Percentiles rank a stretch among this genome's conserved stretches.
These are phyloP conservation scores for Setipinna tenuifilis DNA, from an alignment of 2,797 vertebrate species.

Conservation along the genomic window DNA sequence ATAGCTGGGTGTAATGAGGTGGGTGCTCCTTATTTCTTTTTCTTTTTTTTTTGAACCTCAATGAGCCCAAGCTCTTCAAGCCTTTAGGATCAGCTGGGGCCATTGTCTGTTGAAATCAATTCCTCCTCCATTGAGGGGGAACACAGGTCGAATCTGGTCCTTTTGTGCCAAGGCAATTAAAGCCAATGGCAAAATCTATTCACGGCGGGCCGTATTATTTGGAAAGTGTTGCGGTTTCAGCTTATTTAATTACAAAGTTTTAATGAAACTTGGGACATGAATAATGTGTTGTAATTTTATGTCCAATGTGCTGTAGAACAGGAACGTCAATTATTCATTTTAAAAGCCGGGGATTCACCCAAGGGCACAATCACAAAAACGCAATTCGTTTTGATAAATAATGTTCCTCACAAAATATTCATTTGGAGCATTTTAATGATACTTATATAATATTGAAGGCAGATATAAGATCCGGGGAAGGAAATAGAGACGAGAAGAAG, in stretches of 20 bases:
- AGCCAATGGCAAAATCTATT: slow-evolving; percentile 64
- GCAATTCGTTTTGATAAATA: slow-evolving; percentile 24
- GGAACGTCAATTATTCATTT: slow-evolving; percentile 24
- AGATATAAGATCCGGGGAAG: slow-evolving; percentile 39
- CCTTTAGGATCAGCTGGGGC: slow-evolving; percentile 25
- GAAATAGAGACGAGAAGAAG: slow-evolving; percentile 20
- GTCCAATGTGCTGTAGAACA: slow-evolving; percentile 20
- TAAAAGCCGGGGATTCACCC: not conserved
- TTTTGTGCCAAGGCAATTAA: slow-evolving; percentile 61
- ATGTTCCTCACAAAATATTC: slow-evolving; percentile 5
- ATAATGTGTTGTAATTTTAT: slow-evolving; percentile 28
- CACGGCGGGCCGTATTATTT: slow-evolving; percentile 24
- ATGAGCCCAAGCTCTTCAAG: slow-evolving; percentile 55
- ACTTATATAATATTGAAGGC: slow-evolving; percentile 17
- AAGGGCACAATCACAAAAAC: not conserved
- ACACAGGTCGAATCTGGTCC: slow-evolving; percentile 44
- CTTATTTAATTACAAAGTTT: slow-evolving; percentile 54
- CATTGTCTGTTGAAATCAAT: slow-evolving; percentile 58
- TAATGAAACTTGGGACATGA: not conserved
- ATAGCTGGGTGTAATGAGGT: slow-evolving; percentile 64
- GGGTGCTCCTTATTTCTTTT: slow-evolving; percentile 46
- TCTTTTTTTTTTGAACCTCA: slow-evolving; percentile 29
- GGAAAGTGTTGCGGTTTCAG: slow-evolving; percentile 35
- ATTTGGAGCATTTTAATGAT: slow-evolving; percentile 12
- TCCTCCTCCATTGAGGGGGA: slow-evolving; percentile 52